phyloP scores from a whole-genome alignment of 2,113 vertebrate genomes.

The Puntigrus tetrazona region DNA sequence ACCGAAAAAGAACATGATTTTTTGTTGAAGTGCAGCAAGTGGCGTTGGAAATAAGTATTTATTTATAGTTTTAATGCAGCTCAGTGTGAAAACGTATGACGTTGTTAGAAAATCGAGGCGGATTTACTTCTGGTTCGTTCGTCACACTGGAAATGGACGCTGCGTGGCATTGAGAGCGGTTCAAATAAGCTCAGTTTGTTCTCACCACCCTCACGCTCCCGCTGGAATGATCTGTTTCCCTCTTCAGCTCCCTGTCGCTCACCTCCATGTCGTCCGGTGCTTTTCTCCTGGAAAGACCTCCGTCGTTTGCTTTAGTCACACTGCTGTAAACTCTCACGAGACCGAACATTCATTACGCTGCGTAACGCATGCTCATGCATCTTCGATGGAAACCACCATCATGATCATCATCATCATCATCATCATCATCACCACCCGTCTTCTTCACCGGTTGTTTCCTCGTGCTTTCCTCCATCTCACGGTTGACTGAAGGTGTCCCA shows the following conservation, averaged over 20 bases:
- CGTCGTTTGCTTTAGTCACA: background rate
- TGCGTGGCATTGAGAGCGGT: background rate
- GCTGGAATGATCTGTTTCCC: constrained; percentile 66
- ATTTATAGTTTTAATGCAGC: background rate
- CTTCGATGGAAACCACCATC: background rate
- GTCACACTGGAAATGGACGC: background rate
- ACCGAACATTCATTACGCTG: background rate
- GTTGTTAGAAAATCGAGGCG: background rate
- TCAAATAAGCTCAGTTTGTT: too few relatives aligned
- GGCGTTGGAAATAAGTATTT: too few relatives aligned
- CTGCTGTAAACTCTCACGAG: background rate
- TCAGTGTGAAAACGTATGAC: background rate
- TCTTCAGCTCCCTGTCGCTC: constrained; percentile 68
- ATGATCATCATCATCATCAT: background rate
- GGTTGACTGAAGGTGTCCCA: background rate
- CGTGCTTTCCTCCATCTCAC: background rate
- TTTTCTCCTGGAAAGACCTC: background rate
- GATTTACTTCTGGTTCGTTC: background rate
- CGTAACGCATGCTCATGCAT: background rate
- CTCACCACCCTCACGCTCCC: too few relatives aligned
- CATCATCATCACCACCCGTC: background rate
- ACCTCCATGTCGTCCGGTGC: background rate
- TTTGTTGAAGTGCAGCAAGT: too few relatives aligned
- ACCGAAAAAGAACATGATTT: background rate
- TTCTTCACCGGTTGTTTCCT: background rate